Base-by-base conservation (phyloP, 2,113 vertebrate species). In the Cyprinodon variegatus region DNA sequence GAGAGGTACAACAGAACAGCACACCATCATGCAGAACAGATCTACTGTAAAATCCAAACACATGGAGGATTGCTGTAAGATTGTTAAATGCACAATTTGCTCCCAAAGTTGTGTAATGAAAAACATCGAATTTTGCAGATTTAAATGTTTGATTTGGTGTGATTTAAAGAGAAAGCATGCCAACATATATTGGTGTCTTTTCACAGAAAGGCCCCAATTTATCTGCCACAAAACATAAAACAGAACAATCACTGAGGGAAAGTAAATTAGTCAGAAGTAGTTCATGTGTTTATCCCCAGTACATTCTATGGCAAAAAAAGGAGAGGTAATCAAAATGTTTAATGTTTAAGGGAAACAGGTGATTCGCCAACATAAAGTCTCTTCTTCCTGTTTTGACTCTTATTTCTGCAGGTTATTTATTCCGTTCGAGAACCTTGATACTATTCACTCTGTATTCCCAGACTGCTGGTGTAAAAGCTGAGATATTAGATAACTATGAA, bases 21-120 rank as follows among this genome's bases (percentile, higher is more conserved):
- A 84, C 79, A 72, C 63, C 8, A 3, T 29, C 91, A 93, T 94
- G 93, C 93, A 83, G 72, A 79, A 93, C 87, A 94, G 94, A 94
- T 93, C 93, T 93, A 93, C 93, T 90, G 64, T 71, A 79, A 88
- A 87, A 69, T 81, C 68, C 78, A 69, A 3, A 66, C 11, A 70
- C 14, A 15, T 46, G 37, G 7, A 53, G 37, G 36, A 70, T n/a
- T 53, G 50, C 41, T 67, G 29, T 17, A 48, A 76, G 43, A 12
- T n/a, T 20, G n/a, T 45, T 17, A 60, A 78, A 81, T 68, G 17
- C 70, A 20, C 9, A 4, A 17, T 50, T 17, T 53, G 15, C 4
- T 9, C 11, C 11, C 48, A 50, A 50, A 50, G 48, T 50, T 50
- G 48, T 50, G 48, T 12, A 29, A 29, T 29, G 1, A 29, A 29